phyloP scores from a whole-genome alignment of 1,140 invertebrate genomes.

The Littorina saxatilis region DNA sequence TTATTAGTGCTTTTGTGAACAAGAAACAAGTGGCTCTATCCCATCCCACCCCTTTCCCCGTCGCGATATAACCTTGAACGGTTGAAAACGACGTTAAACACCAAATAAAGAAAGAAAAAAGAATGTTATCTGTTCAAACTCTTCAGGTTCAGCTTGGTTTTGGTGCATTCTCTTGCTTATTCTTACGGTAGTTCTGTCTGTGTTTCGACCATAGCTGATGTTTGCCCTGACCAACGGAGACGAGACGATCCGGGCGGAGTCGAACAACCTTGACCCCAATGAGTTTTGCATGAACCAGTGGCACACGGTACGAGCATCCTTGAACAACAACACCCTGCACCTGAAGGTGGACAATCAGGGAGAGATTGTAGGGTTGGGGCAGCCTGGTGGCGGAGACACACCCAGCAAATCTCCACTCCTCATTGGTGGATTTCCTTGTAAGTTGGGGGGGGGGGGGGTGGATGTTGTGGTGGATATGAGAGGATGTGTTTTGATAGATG shows the following conservation, averaged over 20 bases:
- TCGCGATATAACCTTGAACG: too few species aligned
- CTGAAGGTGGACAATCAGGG: conserved; percentile 83
- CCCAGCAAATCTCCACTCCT: conserved; percentile 56
- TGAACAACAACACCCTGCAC: conserved; percentile 80
- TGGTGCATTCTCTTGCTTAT: too few species aligned
- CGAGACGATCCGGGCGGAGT: conserved; percentile 81
- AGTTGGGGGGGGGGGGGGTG: background rate
- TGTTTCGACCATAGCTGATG: conserved; percentile 69
- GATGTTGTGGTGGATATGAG: too few species aligned
- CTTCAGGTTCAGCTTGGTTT: too few species aligned
- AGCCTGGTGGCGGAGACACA: conserved; percentile 73
- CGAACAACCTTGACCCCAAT: conserved; percentile 81
- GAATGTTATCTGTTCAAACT: too few species aligned
- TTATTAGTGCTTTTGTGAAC: too few species aligned
- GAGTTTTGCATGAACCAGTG: conserved; percentile 90
- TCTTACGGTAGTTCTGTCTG: background rate
- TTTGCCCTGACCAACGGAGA: conserved; percentile 72
- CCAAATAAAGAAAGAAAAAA: too few species aligned
- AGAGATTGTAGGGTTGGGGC: conserved; percentile 74
- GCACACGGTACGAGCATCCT: conserved; percentile 88
- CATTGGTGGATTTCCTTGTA: background rate
- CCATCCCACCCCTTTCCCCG: too few species aligned
- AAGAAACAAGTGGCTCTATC: too few species aligned
- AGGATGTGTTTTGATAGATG: too few species aligned
- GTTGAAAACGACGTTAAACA: too few species aligned